Conservation (phyloP, 1,140 invertebrate genomes). For the Achroia grisella region DNA sequence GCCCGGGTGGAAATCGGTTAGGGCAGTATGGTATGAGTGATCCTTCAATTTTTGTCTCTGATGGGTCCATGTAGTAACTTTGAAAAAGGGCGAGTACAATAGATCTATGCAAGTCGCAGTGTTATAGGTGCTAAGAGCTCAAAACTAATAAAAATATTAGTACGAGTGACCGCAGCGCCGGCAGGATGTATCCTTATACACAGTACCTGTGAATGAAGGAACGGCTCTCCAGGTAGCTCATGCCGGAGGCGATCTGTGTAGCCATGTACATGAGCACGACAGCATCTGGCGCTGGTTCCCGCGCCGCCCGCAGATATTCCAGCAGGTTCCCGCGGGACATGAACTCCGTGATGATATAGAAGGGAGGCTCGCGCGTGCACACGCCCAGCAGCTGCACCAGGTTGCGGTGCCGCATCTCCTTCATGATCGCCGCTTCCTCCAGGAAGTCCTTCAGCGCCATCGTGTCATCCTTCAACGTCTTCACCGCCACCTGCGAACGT, state of each 20-base stretch:
- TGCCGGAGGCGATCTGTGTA: constrained; percentile 98
- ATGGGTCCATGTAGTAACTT: no score
- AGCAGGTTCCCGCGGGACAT: constrained; percentile 98
- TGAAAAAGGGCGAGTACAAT: no score
- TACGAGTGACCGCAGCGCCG: no score
- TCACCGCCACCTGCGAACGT: constrained; percentile 89
- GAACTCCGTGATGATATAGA: constrained; percentile 99
- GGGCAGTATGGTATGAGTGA: no score
- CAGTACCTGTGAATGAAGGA: constrained; percentile 98
- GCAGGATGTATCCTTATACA: no score
- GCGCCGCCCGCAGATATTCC: constrained; percentile 95
- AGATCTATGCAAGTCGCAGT: no score
- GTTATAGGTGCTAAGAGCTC: no score
- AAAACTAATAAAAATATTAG: no score
- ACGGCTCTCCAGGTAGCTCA: constrained; percentile 97
- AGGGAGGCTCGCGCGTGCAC: constrained; percentile 97
- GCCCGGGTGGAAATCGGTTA: no score
- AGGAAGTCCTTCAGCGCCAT: constrained; percentile 99
- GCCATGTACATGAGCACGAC: constrained; percentile 99
- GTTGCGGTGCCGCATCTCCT: constrained; percentile 99
- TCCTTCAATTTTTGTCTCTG: no score
- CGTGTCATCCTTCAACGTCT: constrained; percentile 99
- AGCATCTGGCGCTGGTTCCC: constrained; percentile 89
- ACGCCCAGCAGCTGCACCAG: constrained; percentile 97
- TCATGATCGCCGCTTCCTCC: constrained; percentile 99